phyloP scores from a whole-genome alignment of 2,888 invertebrate species.

The Plebejus anna region DNA sequence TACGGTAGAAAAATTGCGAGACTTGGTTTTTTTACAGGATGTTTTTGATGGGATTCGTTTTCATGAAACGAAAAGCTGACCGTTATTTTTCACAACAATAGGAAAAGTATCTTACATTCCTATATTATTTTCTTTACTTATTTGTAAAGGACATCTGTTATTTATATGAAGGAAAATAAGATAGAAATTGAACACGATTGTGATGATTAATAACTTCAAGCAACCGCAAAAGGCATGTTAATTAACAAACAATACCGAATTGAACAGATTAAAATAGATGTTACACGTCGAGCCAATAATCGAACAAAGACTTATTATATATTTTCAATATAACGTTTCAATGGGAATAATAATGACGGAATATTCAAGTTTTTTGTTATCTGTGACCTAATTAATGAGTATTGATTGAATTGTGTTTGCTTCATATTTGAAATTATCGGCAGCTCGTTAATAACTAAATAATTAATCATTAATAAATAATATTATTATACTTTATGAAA shows the following conservation, averaged over 20 bases:
- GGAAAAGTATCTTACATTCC: not conserved
- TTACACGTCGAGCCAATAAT: not conserved
- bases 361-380: conserved; percentile 12
- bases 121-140: not conserved
- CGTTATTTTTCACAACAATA: not conserved
- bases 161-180: not conserved
- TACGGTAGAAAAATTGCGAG: too few species aligned
- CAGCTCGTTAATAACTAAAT: not conserved
- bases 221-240: not conserved
- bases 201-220: not conserved
- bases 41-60: not conserved
- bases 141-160: too few species aligned
- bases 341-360: not conserved
- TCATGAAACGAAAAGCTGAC: not conserved
- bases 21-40: too few species aligned
- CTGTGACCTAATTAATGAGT: not conserved
- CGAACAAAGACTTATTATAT: not conserved
- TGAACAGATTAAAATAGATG: not conserved
- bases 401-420: conserved; percentile 12
- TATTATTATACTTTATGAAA: not conserved
- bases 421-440: not conserved
- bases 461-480: not conserved
- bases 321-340: not conserved
- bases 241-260: conserved; percentile 13
- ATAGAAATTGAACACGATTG: not conserved